Evolutionary conservation across 2,888 invertebrate genomes (phyloP).

Genomic region (Drosophila testacea): DNA sequence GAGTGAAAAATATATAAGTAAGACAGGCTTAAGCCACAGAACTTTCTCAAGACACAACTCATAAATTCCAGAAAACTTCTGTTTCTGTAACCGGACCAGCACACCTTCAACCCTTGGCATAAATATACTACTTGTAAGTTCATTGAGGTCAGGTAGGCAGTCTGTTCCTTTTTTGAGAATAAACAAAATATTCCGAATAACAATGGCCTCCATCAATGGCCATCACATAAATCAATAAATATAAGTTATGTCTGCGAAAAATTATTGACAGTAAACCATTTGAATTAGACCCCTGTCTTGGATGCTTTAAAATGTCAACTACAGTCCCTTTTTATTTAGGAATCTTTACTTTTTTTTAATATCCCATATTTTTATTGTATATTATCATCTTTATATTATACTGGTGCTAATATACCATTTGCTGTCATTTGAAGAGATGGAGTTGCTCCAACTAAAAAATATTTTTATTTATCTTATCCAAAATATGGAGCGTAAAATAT

Average conservation of each 20-base stretch:
- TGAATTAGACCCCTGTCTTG: slow-evolving; percentile 2
- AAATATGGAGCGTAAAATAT: neutral
- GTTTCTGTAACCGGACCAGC: neutral
- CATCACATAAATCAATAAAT: slow-evolving; percentile 36
- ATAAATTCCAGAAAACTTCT: slow-evolving; percentile 42
- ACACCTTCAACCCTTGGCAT: slow-evolving; percentile 3
- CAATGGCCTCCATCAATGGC: slow-evolving; percentile 22
- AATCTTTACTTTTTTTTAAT: neutral
- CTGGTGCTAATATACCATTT: neutral
- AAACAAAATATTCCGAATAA: slow-evolving; percentile 22
- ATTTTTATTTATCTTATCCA: neutral
- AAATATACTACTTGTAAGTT: slow-evolving; percentile 1
- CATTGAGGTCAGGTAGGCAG: slow-evolving; percentile 7
- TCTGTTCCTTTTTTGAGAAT: slow-evolving; percentile 1
- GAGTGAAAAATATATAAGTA: slow-evolving; percentile 18
- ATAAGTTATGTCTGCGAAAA: slow-evolving; percentile 12
- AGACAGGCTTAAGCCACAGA: slow-evolving; percentile 15
- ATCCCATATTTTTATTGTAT: neutral
- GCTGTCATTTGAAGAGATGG: too few species aligned
- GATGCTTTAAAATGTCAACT: slow-evolving; percentile 2
- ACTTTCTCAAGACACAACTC: slow-evolving; percentile 27
- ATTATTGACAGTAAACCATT: slow-evolving; percentile 27
- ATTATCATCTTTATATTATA: too few species aligned
- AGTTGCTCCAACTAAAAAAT: too few species aligned
- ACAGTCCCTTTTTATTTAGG: slow-evolving; percentile 1